phyloP scores from a whole-genome alignment of 2,888 invertebrate species.

The Acanthoscelides obtectus region DNA sequence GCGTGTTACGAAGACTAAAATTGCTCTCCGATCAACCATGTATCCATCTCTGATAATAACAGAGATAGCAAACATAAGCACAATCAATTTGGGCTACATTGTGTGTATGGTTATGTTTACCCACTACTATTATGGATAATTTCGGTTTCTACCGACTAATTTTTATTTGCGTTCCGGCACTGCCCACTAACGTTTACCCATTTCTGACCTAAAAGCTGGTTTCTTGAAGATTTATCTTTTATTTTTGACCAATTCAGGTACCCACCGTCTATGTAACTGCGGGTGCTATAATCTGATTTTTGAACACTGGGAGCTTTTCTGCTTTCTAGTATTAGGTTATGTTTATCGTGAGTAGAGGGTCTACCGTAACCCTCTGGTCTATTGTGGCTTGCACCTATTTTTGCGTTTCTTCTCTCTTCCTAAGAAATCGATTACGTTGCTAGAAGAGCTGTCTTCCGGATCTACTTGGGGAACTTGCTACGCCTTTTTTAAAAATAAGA shows the following conservation, averaged over 20 bases:
- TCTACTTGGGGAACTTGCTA: too few species aligned
- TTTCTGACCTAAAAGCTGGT: background rate
- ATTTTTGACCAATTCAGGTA: background rate
- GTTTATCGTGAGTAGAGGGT: too few species aligned
- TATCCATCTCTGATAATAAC: background rate
- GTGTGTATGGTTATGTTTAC: background rate
- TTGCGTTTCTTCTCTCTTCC: too few species aligned
- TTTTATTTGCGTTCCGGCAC: background rate
- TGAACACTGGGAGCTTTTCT: too few species aligned
- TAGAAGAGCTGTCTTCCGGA: too few species aligned
- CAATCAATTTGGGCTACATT: background rate
- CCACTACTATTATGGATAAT: background rate
- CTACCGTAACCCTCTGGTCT: too few species aligned
- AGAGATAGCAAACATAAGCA: background rate
- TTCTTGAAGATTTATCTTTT: background rate
- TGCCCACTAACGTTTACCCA: background rate
- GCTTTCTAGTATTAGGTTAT: too few species aligned
- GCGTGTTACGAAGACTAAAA: background rate
- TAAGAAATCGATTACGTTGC: too few species aligned
- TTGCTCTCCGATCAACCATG: background rate
- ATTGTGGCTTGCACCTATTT: too few species aligned
- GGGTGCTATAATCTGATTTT: too few species aligned
- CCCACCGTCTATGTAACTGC: too few species aligned
- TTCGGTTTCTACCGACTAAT: background rate
- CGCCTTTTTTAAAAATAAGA: too few species aligned